Base-by-base conservation (phyloP, 2,888 invertebrate species). In the Atethmia centrago region DNA sequence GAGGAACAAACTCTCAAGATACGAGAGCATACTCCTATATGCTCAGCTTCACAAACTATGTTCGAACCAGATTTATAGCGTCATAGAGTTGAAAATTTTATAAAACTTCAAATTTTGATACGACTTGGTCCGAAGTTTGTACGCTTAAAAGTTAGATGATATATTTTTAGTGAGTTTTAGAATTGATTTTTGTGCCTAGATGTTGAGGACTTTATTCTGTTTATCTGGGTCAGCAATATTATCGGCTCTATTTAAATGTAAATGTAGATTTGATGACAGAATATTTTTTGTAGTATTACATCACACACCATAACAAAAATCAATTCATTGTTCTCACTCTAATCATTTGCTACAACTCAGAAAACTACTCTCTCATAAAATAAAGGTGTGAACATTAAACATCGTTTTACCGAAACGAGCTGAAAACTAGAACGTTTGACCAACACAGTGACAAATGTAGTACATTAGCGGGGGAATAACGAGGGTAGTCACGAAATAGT, bases 351-450 rank as follows among this genome's bases (percentile, higher is more conserved):
- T 59, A 64, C 79, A 31, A 51, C 71, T 64, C 65, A 61, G 56
- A 63, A 64, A 85, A 63, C 61, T 67, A 51, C 61, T 67, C 40
- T 36, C 51, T 71, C 51, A 62, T 62, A 64, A 82, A 77, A 61
- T 77, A 76, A 77, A 83, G 66, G 80, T 77, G 82, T 70, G 73
- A 87, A 83, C 83, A 83, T 87, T 79, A 87, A 77, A 77, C 78
- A 78, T 45, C 83, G 71, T 80, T 78, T 82, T 73, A 74, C 69
- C 67, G 40, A 74, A 85, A 85, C 77, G 84, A 84, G 71, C 82
- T 87, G 81, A 85, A 83, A 88, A 87, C 85, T 87, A 76, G 76
- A 84, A 76, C 81, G 71, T 87, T 82, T 87, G 80, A 85, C 85
- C 83, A 81, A 78, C 73, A 71, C 79, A 65, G 83, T 82, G 88